Conservation (phyloP, 2,888 invertebrate species). For the Drosophila mettleri region DNA sequence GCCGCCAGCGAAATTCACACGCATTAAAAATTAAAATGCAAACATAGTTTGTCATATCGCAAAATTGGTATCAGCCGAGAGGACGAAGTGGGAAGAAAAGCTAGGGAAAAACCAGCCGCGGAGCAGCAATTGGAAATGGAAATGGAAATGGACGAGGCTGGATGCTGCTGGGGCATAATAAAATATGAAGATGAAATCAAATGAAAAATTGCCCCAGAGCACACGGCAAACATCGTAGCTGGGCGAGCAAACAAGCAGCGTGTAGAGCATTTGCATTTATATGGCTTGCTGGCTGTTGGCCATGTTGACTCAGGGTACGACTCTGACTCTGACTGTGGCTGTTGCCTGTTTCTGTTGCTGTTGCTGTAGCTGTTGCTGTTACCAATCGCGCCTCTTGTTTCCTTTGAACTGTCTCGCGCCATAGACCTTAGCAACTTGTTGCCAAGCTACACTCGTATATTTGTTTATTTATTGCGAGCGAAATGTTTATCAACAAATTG, state of each 20-base stretch:
- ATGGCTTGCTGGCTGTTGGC: slow-evolving; percentile 58
- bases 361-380: slow-evolving; percentile 24
- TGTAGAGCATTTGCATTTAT: slow-evolving; percentile 80
- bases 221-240: slow-evolving; percentile 54
- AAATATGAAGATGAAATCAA: slow-evolving; percentile 81
- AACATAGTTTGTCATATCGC: slow-evolving; percentile 81
- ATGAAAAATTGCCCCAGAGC: slow-evolving; percentile 82
- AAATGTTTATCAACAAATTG: slow-evolving; percentile 84
- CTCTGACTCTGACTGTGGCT: slow-evolving; percentile 16
- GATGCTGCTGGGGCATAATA: slow-evolving; percentile 64
- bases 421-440: slow-evolving; percentile 61
- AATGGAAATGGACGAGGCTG: slow-evolving; percentile 56
- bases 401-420: slow-evolving; percentile 57
- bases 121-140: slow-evolving; percentile 60
- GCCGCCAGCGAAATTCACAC: slow-evolving; percentile 82
- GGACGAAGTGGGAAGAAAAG: slow-evolving; percentile 18
- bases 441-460: slow-evolving; percentile 58
- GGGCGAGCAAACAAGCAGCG: slow-evolving; percentile 66
- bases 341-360: slow-evolving; percentile 5
- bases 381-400: slow-evolving; percentile 34
- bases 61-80: slow-evolving; percentile 73
- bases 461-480: slow-evolving; percentile 83
- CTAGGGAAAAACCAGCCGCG: slow-evolving; percentile 30
- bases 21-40: slow-evolving; percentile 82
- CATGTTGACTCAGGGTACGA: slow-evolving; percentile 6